Evolutionary conservation across 2,113 vertebrate genomes (phyloP).

Genomic region (Elaphurus davidianus): DNA sequence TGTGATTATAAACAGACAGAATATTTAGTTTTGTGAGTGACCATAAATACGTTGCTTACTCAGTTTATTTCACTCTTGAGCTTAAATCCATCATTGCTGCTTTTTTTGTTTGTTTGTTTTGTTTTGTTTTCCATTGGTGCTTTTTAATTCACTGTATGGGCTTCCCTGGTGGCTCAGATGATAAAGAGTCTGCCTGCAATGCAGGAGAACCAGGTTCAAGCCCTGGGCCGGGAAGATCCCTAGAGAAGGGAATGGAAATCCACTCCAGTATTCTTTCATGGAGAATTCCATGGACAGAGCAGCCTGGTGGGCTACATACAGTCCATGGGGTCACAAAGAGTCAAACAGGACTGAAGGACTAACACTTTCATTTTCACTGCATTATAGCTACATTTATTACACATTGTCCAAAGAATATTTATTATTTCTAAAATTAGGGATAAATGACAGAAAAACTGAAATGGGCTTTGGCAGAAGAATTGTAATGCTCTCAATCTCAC

Average conservation of each 20-base stretch:
- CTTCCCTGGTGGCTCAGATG: background rate
- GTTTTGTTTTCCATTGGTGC: too few species aligned
- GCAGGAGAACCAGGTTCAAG: background rate
- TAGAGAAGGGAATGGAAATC: background rate
- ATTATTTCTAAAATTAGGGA: background rate
- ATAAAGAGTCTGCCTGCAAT: background rate
- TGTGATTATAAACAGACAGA: background rate
- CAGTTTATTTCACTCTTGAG: background rate
- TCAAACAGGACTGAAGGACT: fast-evolving
- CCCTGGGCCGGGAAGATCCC: fast-evolving
- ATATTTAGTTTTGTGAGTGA: background rate
- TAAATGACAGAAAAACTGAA: background rate
- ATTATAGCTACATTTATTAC: background rate
- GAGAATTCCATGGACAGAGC: background rate
- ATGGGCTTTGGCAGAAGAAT: background rate
- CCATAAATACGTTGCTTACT: background rate
- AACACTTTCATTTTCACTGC: background rate
- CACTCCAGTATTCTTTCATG: background rate
- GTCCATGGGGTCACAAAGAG: fast-evolving
- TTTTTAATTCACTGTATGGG: background rate
- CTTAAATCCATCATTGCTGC: background rate
- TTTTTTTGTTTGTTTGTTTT: background rate
- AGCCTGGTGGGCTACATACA: background rate
- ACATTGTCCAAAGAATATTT: background rate
- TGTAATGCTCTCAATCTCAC: background rate